phyloP scores from a whole-genome alignment of 1,140 invertebrate genomes.

The Holotrichia oblita region DNA sequence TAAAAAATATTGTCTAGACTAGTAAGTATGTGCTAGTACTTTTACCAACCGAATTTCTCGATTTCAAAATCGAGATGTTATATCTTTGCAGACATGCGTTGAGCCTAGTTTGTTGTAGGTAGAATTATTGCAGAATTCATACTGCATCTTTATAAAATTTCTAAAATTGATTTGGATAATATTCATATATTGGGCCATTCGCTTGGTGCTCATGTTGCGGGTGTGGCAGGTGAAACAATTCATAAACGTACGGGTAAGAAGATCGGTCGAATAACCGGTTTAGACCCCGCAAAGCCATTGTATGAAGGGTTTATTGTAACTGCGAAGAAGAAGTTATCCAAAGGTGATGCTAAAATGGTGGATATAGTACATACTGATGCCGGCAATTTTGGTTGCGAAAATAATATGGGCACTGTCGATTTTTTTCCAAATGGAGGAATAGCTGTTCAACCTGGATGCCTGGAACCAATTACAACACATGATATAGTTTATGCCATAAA shows the following conservation, averaged over 20 bases:
- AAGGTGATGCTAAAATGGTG: slow-evolving; percentile 83
- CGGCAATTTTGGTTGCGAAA: slow-evolving; percentile 75
- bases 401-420: slow-evolving; percentile 82
- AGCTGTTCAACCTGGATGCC: slow-evolving; percentile 80
- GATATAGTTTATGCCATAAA: neutral
- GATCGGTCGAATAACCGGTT: slow-evolving; percentile 70
- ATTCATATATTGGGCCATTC: slow-evolving; percentile 69
- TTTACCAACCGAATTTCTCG: too few species aligned
- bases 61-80: too few species aligned
- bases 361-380: slow-evolving; percentile 92
- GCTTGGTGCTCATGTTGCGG: slow-evolving; percentile 67
- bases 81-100: too few species aligned
- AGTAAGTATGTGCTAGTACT: too few species aligned
- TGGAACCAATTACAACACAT: slow-evolving; percentile 48
- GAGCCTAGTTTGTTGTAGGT: slow-evolving; percentile 48
- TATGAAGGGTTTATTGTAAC: slow-evolving; percentile 38
- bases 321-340: slow-evolving; percentile 50
- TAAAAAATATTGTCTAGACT: neutral
- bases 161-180: slow-evolving; percentile 48
- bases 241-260: slow-evolving; percentile 59
- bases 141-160: slow-evolving; percentile 57
- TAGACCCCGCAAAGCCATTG: slow-evolving; percentile 73
- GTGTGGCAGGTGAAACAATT: slow-evolving; percentile 63
- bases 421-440: slow-evolving; percentile 86
- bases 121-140: slow-evolving; percentile 53